A percentile compares a stretch with the other conserved stretches of the same genome.
Evolutionary conservation across 2,797 vertebrate genomes (phyloP).

Genomic region (Ammospiza maritima): DNA sequence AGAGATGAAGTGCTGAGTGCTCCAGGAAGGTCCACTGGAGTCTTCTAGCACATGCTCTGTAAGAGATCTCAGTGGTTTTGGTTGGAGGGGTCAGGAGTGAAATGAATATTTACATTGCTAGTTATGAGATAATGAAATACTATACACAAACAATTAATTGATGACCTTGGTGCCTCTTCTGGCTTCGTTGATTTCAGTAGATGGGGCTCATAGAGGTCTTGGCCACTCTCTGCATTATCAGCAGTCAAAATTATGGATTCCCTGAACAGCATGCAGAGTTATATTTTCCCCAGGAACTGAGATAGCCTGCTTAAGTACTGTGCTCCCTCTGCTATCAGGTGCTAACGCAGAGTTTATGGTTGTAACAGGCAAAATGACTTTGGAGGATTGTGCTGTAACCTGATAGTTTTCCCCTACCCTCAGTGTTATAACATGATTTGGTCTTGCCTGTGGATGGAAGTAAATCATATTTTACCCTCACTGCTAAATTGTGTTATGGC

Average conservation of each 20-base stretch:
- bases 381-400: conserved; percentile 71
- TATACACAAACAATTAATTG: conserved; percentile 23
- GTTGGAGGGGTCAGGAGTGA: not conserved
- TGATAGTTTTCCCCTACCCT: conserved; percentile 59
- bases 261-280: conserved; percentile 1
- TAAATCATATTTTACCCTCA: conserved; percentile 69
- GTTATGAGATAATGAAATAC: not conserved
- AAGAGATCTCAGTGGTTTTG: not conserved
- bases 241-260: conserved; percentile 13
- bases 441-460: conserved; percentile 67
- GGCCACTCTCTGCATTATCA: not conserved
- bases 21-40: not conserved
- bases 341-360: conserved; percentile 65
- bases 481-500: conserved; percentile 67
- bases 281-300: conserved; percentile 29
- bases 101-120: not conserved
- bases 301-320: conserved; percentile 55
- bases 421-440: conserved; percentile 66
- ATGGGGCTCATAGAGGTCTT: not conserved
- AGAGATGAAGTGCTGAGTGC: not conserved
- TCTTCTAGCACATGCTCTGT: not conserved
- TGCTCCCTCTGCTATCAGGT: conserved; percentile 57
- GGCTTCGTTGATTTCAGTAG: conserved; percentile 14
- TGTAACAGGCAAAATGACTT: conserved; percentile 70
- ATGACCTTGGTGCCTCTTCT: not conserved